A percentile compares a stretch with the other conserved stretches of the same genome.
Evolutionary conservation across 2,888 invertebrate genomes (phyloP).

Genomic region (Choristoneura rosaceana): DNA sequence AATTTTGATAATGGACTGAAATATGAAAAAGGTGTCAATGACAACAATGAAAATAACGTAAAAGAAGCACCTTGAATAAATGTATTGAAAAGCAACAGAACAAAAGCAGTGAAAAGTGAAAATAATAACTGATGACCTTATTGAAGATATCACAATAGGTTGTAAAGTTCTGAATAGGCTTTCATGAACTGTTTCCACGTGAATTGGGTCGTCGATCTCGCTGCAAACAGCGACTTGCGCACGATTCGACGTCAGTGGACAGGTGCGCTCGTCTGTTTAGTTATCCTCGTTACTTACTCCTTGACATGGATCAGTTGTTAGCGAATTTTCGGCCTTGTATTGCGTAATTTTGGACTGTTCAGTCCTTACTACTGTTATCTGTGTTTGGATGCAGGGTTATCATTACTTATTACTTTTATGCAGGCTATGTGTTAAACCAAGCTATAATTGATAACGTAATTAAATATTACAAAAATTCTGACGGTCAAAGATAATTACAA

Average conservation of each 20-base stretch:
- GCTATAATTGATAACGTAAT: neutral
- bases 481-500: neutral
- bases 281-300: constrained; percentile 66
- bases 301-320: constrained; percentile 61
- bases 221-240: constrained; percentile 48
- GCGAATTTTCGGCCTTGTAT: constrained; percentile 40
- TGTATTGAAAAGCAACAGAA: neutral
- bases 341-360: constrained; percentile 28
- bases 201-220: constrained; percentile 56
- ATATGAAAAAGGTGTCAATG: neutral
- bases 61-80: constrained; percentile 20
- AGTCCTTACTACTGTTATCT: neutral
- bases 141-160: constrained; percentile 22
- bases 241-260: constrained; percentile 54
- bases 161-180: constrained; percentile 21
- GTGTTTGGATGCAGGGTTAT: neutral
- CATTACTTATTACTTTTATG: too few species aligned
- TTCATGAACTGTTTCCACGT: constrained; percentile 44
- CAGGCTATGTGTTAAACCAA: neutral
- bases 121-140: constrained; percentile 1
- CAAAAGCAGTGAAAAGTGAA: constrained; percentile 2
- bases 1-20: too few species aligned
- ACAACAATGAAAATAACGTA: constrained; percentile 43
- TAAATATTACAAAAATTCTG: neutral
- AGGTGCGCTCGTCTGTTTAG: constrained; percentile 60